Evolutionary conservation across 1,140 invertebrate species (phyloP), one percentile per base, ranked within the genome.

Genomic region (Maconellicoccus hirsutus): DNA sequence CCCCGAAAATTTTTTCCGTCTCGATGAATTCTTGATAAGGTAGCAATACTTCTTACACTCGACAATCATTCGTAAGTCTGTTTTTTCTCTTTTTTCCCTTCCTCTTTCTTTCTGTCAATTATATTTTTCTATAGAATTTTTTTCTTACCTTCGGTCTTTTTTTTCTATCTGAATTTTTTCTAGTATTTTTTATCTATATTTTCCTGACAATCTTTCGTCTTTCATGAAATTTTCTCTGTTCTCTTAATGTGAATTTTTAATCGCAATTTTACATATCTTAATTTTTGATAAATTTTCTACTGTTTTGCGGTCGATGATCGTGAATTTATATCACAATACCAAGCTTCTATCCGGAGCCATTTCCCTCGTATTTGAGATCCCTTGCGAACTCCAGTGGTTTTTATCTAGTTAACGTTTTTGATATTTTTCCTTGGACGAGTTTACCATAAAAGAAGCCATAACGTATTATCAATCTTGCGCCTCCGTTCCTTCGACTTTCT

Each of bases 11-110:
- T 52, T 52, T 52, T 52, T 52, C n/a, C n/a, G n/a, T n/a, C n/a
- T 52, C 42, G 16, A 52, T 52, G 42, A 52, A 52, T 52, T 52
- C 42, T 16, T 52, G 42, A 52, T 8, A 52, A 52, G 42, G 42
- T 52, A 52, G 42, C 42, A 52, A 52, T 52, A 8, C 16, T 66
- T 66, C 61, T 19, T 23, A 66, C 61, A 25, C 25, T 66, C 16
- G 61, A 66, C 61, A 66, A 66, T 66, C 61, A 66, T 26, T 66
- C 61, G 61, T 66, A 26, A 66, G 61, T 66, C 61, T 66, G 61
- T 26, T 26, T 26, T 66, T 25, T 66, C 25, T 66, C 25, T 66
- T 8, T 66, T 66, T 16, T 26, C 61, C 10, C 25, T 10, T 66
- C 25, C 16, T 6, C 25, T 8, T 66, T 26, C 21, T 66, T 12